Evolutionary conservation across 2,888 invertebrate genomes (phyloP).

Genomic region (Nowickia ferox): DNA sequence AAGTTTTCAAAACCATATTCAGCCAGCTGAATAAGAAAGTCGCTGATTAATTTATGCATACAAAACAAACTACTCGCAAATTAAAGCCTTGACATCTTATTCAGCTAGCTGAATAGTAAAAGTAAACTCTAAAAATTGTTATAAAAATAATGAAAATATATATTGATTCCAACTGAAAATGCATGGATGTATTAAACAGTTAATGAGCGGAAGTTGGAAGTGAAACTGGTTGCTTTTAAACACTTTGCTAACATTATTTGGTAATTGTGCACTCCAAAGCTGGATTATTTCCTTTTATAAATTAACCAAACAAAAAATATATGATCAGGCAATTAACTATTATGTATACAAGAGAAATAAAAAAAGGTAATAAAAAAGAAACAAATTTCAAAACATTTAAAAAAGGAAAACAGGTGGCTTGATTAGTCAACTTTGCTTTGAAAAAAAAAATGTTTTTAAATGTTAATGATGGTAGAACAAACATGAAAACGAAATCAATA

Average conservation of each 20-base stretch:
- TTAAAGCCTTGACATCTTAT: background rate
- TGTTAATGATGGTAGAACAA: background rate
- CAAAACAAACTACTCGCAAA: too few species aligned
- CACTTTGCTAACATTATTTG: constrained; percentile 7
- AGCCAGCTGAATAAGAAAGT: background rate
- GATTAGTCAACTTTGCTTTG: constrained; percentile 14
- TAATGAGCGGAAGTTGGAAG: constrained; percentile 57
- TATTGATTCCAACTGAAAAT: too few species aligned
- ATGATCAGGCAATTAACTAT: constrained; percentile 29
- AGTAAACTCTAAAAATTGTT: too few species aligned
- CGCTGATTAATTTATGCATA: background rate
- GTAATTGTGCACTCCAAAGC: constrained; percentile 10
- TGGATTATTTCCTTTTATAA: background rate
- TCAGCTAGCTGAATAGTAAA: background rate
- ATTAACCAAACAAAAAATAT: constrained; percentile 30
- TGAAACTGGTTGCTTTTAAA: constrained; percentile 10
- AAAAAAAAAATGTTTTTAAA: constrained; percentile 5
- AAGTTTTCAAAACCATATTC: background rate
- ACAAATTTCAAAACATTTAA: constrained; percentile 8
- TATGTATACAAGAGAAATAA: constrained; percentile 1
- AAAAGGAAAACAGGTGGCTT: constrained; percentile 56
- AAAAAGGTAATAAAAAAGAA: background rate
- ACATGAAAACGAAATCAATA: too few species aligned
- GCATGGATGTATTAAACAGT: too few species aligned
- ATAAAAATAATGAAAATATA: background rate